Evolutionary conservation across 2,888 invertebrate genomes (phyloP).

Genomic region (Neocrepidodera transversa): DNA sequence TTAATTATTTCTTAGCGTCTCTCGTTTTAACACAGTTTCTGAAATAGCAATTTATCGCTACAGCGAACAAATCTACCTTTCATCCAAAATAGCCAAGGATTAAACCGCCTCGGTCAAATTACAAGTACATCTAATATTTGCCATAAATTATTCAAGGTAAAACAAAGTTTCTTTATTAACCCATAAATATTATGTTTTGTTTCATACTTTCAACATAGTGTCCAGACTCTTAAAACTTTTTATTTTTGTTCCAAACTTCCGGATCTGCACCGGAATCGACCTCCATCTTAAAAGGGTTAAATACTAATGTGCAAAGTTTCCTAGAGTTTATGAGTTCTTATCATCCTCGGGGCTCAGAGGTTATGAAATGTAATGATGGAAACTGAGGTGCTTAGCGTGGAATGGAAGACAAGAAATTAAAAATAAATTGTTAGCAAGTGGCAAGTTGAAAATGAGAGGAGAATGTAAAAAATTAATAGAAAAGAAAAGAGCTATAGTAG

Average conservation of each 20-base stretch:
- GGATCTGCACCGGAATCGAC: conserved; percentile 1
- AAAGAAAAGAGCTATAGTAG: too few species aligned
- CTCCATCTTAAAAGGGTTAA: conserved; percentile 1
- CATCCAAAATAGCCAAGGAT: too few species aligned
- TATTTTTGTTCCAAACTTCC: not conserved
- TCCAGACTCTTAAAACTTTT: not conserved
- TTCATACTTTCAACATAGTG: not conserved
- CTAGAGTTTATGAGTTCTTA: conserved; percentile 2
- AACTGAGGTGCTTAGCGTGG: not conserved
- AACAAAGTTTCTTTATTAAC: not conserved
- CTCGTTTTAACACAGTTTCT: too few species aligned
- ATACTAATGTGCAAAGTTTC: conserved; percentile 4
- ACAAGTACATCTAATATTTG: too few species aligned
- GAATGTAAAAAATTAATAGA: too few species aligned
- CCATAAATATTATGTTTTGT: not conserved
- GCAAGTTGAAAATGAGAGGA: not conserved
- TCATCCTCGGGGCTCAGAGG: not conserved
- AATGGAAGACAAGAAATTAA: not conserved
- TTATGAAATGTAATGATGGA: conserved; percentile 3
- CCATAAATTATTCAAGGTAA: too few species aligned
- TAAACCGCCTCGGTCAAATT: too few species aligned
- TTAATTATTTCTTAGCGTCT: too few species aligned
- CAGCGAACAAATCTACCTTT: too few species aligned
- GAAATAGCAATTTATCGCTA: too few species aligned
- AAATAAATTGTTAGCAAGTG: not conserved